phyloP scores from a whole-genome alignment of 64 coral and sea anemone genomes.

The Catalaphyllia jardinei region DNA sequence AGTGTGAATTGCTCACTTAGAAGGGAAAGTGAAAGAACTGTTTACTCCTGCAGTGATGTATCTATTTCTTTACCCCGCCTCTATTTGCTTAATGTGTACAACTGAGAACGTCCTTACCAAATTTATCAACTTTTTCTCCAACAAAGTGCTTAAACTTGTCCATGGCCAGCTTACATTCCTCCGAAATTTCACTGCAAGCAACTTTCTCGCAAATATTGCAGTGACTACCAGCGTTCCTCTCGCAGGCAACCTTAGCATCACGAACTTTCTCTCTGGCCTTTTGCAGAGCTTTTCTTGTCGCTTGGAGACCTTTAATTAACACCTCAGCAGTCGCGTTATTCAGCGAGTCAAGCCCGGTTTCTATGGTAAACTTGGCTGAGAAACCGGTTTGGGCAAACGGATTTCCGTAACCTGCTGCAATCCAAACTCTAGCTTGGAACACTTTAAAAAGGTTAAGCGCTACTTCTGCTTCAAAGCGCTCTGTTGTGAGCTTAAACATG shows the following conservation, averaged over 20 bases:
- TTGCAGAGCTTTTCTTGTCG: slow-evolving; percentile 64
- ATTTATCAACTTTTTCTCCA: slow-evolving; percentile 64
- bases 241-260: slow-evolving; percentile 67
- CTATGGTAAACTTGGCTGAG: slow-evolving; percentile 49
- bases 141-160: slow-evolving; percentile 76
- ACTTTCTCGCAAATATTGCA: slow-evolving; percentile 72
- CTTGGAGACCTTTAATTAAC: slow-evolving; percentile 50
- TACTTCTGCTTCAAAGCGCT: slow-evolving; percentile 70
- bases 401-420: slow-evolving; percentile 64
- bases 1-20: no score
- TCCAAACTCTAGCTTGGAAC: slow-evolving; percentile 56
- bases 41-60: no score
- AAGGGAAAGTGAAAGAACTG: no score
- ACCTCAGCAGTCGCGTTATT: slow-evolving; percentile 50
- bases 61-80: no score
- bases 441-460: slow-evolving; percentile 61
- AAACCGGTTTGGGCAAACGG: slow-evolving; percentile 59
- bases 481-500: slow-evolving; percentile 71
- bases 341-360: slow-evolving; percentile 49
- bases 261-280: slow-evolving; percentile 27
- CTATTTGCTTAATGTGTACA: no score
- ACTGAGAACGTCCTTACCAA: slow-evolving; percentile 40
- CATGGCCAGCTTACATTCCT: slow-evolving; percentile 66
- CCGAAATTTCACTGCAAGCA: slow-evolving; percentile 41
- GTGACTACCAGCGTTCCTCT: slow-evolving; percentile 45